Conservation (phyloP, 2,888 invertebrate species). For the Amphipyra berbera region DNA sequence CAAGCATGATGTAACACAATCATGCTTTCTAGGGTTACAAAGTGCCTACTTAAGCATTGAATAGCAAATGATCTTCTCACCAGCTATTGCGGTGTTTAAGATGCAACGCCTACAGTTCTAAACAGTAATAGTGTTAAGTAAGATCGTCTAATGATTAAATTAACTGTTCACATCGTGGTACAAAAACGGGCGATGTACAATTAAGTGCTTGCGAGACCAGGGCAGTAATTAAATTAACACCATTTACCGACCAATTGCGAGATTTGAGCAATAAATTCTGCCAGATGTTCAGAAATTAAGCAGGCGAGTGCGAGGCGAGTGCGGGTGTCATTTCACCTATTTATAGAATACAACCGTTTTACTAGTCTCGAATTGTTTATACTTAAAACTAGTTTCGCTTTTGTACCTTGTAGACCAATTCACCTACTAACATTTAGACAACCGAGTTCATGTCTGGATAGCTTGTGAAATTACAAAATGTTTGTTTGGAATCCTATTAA, state of each 20-base stretch:
- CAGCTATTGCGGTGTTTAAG: slow-evolving; percentile 22
- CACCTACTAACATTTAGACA: slow-evolving; percentile 16
- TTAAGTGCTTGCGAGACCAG: slow-evolving; percentile 66
- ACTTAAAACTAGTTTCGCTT: neutral
- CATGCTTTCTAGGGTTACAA: slow-evolving; percentile 17
- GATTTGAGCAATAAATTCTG: slow-evolving; percentile 82
- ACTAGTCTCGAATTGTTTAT: neutral
- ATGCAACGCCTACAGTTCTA: slow-evolving; percentile 47
- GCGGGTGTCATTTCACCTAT: slow-evolving; percentile 64
- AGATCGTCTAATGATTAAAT: slow-evolving; percentile 61
- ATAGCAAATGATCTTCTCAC: slow-evolving; percentile 26
- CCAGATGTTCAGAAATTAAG: slow-evolving; percentile 69
- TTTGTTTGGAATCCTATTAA: neutral
- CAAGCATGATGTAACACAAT: slow-evolving; percentile 10
- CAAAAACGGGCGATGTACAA: slow-evolving; percentile 51
- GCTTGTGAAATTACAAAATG: slow-evolving; percentile 1
- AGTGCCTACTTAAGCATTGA: slow-evolving; percentile 15
- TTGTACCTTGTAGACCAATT: slow-evolving; percentile 7
- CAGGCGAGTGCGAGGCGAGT: slow-evolving; percentile 56
- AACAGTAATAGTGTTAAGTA: slow-evolving; percentile 60
- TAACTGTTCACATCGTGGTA: slow-evolving; percentile 60
- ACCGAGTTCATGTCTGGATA: neutral
- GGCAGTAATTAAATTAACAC: slow-evolving; percentile 84
- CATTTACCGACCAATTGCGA: slow-evolving; percentile 82
- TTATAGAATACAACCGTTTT: slow-evolving; percentile 44